Conservation (phyloP, 2,113 vertebrate species). For the Cavia porcellus region DNA sequence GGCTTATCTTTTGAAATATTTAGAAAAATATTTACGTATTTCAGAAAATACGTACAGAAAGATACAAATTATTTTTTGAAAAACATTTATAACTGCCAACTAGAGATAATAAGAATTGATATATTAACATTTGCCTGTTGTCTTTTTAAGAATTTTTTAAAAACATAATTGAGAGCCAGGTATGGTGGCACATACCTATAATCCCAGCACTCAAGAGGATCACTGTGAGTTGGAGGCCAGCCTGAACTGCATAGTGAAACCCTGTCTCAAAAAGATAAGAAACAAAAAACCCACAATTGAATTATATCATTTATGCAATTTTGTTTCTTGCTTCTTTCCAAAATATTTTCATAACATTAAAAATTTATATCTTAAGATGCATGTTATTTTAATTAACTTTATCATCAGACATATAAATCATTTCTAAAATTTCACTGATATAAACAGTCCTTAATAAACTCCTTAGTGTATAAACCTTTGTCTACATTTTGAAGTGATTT, state of each 20-base stretch:
- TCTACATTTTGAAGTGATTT: background rate
- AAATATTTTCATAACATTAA: slow-evolving; percentile 32
- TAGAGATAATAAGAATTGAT: slow-evolving; percentile 46
- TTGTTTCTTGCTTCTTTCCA: slow-evolving; percentile 48
- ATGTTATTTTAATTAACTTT: slow-evolving; percentile 41
- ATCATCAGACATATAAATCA: slow-evolving; percentile 7
- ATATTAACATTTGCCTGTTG: slow-evolving; percentile 33
- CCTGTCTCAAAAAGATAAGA: no score
- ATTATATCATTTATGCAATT: slow-evolving; percentile 33
- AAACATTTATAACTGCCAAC: background rate
- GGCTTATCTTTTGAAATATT: background rate
- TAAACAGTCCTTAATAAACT: slow-evolving; percentile 22
- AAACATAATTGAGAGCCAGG: background rate
- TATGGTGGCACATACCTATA: no score
- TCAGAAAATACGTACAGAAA: slow-evolving; percentile 38
- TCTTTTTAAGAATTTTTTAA: slow-evolving; percentile 42
- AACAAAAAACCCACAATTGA: background rate
- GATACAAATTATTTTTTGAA: background rate
- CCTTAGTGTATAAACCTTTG: background rate
- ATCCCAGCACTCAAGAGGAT: no score
- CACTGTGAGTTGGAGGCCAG: no score
- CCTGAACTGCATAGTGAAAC: no score
- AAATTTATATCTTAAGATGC: background rate
- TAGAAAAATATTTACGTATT: slow-evolving; percentile 32
- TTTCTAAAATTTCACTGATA: slow-evolving; percentile 37